Conservation (phyloP, 2,113 vertebrate genomes). For the Plecturocebus donacophilus region DNA sequence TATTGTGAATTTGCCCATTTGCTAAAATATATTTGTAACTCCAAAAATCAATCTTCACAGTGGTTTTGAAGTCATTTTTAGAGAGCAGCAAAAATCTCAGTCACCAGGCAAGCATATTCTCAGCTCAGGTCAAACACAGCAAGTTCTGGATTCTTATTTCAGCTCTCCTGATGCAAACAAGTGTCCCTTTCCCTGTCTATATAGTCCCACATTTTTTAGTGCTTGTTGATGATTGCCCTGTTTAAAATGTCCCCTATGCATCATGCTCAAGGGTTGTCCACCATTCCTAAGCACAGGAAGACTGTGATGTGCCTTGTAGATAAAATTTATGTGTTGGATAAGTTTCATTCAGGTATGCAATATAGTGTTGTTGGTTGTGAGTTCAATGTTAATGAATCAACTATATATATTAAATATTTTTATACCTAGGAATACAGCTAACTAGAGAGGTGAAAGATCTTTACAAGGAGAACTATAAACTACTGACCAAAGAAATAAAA, state of each 20-base stretch:
- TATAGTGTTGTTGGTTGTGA: neutral
- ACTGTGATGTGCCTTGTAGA: neutral
- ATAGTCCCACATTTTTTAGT: neutral
- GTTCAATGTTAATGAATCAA: neutral
- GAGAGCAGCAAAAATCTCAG: neutral
- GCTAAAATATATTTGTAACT: neutral
- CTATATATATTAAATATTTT: neutral
- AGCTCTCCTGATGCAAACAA: neutral
- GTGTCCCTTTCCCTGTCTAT: neutral
- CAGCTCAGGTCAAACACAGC: neutral
- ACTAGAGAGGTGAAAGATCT: too few species aligned
- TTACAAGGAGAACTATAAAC: too few species aligned
- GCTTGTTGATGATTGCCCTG: neutral
- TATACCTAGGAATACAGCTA: too few species aligned
- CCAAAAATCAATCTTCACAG: neutral
- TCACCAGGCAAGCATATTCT: neutral
- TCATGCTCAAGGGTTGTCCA: neutral
- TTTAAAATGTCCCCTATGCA: neutral
- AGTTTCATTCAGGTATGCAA: neutral
- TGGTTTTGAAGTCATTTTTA: neutral
- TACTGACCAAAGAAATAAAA: too few species aligned
- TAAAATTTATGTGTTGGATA: neutral
- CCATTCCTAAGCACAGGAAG: neutral
- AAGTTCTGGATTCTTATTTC: neutral
- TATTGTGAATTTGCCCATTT: neutral